Conservation (phyloP, 2,888 invertebrate genomes). For the Phytoseiulus persimilis region DNA sequence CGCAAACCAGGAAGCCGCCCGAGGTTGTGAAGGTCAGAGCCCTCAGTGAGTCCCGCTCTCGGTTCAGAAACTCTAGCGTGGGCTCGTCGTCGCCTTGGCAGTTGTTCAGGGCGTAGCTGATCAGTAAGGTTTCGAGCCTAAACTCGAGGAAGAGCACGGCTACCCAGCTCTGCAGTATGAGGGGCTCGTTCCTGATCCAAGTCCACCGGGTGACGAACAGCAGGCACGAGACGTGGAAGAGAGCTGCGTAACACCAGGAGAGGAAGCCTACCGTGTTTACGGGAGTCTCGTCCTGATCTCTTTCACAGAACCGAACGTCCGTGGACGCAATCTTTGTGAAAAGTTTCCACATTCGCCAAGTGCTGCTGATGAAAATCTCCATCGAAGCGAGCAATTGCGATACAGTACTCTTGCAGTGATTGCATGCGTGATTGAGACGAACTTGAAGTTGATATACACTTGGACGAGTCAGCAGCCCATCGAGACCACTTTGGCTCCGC, state of each 20-base stretch:
- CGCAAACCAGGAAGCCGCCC: too few species aligned
- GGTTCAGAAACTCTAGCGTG: background rate
- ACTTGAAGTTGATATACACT: background rate
- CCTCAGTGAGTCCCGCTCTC: too few species aligned
- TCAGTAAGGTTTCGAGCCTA: background rate
- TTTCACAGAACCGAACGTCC: background rate
- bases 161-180: background rate
- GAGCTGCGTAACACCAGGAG: background rate
- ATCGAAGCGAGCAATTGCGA: background rate
- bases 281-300: background rate
- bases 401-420: background rate
- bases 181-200: background rate
- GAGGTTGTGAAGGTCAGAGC: too few species aligned
- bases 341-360: background rate
- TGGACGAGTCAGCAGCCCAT: background rate
- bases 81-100: background rate
- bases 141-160: background rate
- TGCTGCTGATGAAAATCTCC: background rate
- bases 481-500: background rate
- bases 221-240: background rate
- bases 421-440: background rate
- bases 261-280: background rate
- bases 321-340: background rate
- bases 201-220: background rate
- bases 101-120: conserved; percentile 12